Conservation (phyloP, 1,140 invertebrate genomes). For the Agrilus planipennis region DNA sequence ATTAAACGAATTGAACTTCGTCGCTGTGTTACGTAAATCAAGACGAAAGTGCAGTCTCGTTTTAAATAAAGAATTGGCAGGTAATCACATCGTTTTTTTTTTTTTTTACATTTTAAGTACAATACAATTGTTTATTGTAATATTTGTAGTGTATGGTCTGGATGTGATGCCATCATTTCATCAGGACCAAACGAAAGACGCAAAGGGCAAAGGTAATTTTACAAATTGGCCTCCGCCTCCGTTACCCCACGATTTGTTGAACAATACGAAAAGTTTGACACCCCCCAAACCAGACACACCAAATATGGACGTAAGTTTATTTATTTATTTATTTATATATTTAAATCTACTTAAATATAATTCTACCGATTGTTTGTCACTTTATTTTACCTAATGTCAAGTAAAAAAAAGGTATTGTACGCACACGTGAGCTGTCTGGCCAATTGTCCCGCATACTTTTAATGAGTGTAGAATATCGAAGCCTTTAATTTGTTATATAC, state of each 20-base stretch:
- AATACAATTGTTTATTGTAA: not conserved
- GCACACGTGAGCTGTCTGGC: not conserved
- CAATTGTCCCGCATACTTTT: not conserved
- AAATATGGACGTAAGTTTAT: conserved; percentile 28
- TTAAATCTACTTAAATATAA: no score
- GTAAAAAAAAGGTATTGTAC: not conserved
- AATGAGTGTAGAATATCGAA: not conserved
- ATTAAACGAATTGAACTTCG: conserved; percentile 21
- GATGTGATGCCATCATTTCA: no score
- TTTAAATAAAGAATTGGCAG: conserved; percentile 24
- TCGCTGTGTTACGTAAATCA: conserved; percentile 19
- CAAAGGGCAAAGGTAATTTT: not conserved
- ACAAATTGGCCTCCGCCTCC: not conserved
- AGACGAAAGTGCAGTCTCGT: conserved; percentile 22
- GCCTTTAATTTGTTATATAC: not conserved
- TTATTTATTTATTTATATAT: no score
- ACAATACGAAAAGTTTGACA: conserved; percentile 11
- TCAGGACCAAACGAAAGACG: no score
- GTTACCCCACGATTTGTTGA: not conserved
- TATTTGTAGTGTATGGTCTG: conserved; percentile 4
- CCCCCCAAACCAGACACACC: conserved; percentile 37
- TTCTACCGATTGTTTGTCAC: no score
- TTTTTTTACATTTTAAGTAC: not conserved
- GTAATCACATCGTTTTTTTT: conserved; percentile 14
- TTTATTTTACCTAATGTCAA: not conserved